phyloP scores from a whole-genome alignment of 2,888 invertebrate species.

The Cryptocephalus moraei region DNA sequence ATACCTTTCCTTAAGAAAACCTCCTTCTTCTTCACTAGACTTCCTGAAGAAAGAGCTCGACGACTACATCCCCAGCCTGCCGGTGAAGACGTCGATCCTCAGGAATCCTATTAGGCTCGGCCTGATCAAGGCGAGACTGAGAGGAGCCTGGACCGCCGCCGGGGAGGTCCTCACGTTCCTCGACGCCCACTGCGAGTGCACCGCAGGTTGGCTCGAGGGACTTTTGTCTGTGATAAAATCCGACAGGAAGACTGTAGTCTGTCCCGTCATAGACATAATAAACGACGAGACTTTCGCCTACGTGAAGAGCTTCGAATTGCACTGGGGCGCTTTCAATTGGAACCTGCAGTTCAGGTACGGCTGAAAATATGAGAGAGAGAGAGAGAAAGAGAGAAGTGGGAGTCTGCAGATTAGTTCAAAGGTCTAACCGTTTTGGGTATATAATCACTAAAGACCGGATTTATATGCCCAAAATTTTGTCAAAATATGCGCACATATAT shows the following conservation, averaged over 20 bases:
- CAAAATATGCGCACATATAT: too few species aligned
- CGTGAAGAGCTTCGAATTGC: conserved; percentile 86
- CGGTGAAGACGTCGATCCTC: conserved; percentile 53
- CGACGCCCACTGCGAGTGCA: conserved; percentile 91
- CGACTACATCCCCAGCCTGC: conserved; percentile 51
- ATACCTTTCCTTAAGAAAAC: too few species aligned
- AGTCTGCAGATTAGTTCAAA: too few species aligned
- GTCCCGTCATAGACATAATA: conserved; percentile 88
- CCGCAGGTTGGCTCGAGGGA: conserved; percentile 56
- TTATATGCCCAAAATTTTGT: too few species aligned
- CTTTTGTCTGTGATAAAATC: conserved; percentile 45
- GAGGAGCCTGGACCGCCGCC: conserved; percentile 60
- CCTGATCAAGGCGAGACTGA: conserved; percentile 69
- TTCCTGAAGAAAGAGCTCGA: conserved; percentile 56
- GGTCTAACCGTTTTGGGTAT: too few species aligned
- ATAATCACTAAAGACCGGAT: too few species aligned
- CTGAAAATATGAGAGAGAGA: too few species aligned
- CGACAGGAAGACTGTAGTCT: conserved; percentile 56
- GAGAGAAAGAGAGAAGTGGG: too few species aligned
- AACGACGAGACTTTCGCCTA: conserved; percentile 95
- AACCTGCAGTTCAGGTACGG: conserved; percentile 77
- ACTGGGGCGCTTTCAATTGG: conserved; percentile 99
- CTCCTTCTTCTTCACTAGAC: conserved; percentile 39
- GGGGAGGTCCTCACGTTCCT: conserved; percentile 80
- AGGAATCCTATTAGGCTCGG: conserved; percentile 62